Conservation (phyloP, 2,113 vertebrate genomes). For the Sander vitreus region DNA sequence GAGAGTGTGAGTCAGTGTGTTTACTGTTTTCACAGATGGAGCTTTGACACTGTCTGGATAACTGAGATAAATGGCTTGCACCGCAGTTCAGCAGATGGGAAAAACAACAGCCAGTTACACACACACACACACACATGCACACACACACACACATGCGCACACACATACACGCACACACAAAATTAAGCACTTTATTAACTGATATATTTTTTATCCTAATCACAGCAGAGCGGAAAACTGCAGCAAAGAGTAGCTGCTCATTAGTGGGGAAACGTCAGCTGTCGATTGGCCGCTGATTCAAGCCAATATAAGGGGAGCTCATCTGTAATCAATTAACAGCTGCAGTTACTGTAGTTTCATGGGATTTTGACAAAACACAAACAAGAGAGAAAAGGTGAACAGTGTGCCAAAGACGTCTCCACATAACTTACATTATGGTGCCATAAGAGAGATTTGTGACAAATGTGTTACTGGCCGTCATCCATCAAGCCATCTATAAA, state of each 20-base stretch:
- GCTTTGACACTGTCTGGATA: slow-evolving; percentile 81
- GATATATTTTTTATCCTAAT: slow-evolving; percentile 43
- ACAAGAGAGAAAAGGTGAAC: slow-evolving; percentile 12
- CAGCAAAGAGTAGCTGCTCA: slow-evolving; percentile 54
- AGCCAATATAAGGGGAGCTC: slow-evolving; percentile 33
- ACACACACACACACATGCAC: slow-evolving; percentile 15
- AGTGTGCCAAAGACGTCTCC: slow-evolving; percentile 10
- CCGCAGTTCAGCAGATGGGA: slow-evolving; percentile 69
- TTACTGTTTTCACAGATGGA: slow-evolving; percentile 83
- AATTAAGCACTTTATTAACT: slow-evolving; percentile 35
- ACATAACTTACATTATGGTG: slow-evolving; percentile 18
- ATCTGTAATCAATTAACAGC: slow-evolving; percentile 67
- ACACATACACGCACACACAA: slow-evolving; percentile 23
- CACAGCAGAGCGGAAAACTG: slow-evolving; percentile 37
- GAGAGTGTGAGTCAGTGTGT: slow-evolving; percentile 76
- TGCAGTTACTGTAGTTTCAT: slow-evolving; percentile 19
- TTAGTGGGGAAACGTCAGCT: slow-evolving; percentile 55
- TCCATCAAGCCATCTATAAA: slow-evolving; percentile 18
- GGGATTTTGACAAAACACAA: slow-evolving; percentile 28
- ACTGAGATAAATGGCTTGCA: slow-evolving; percentile 81
- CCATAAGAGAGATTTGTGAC: slow-evolving; percentile 15
- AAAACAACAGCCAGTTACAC: slow-evolving; percentile 60
- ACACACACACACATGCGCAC: slow-evolving; percentile 21
- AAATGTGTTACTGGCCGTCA: slow-evolving; percentile 12
- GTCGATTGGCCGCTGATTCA: slow-evolving; percentile 42